Evolutionary conservation across 2,797 vertebrate genomes (phyloP).

Genomic region (Squalus acanthias): DNA sequence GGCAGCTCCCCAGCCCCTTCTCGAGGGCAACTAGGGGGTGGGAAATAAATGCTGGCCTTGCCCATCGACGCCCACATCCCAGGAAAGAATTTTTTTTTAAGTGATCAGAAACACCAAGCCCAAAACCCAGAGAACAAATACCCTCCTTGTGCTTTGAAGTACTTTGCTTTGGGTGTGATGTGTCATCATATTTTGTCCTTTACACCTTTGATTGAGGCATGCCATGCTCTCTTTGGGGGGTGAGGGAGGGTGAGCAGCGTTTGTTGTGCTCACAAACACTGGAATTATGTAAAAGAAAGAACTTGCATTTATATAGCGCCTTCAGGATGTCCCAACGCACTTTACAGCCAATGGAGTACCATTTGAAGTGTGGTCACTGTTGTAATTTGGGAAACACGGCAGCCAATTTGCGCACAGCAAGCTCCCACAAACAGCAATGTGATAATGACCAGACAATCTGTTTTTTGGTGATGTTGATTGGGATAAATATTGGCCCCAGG

Average conservation of each 20-base stretch:
- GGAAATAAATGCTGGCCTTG: no score
- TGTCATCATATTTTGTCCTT: not conserved
- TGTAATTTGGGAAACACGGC: not conserved
- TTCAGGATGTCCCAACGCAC: no score
- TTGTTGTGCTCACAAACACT: not conserved
- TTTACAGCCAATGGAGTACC: no score
- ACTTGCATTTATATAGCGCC: no score
- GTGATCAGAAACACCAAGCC: not conserved
- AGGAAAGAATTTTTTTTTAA: no score
- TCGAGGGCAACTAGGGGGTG: no score
- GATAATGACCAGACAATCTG: not conserved
- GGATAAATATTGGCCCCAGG: no score
- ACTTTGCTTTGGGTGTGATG: not conserved
- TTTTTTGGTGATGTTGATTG: no score
- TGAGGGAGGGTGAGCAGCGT: not conserved
- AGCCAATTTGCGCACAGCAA: not conserved
- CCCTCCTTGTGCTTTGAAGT: not conserved
- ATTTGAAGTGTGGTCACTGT: not conserved
- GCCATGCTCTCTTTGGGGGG: not conserved
- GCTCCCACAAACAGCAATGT: not conserved
- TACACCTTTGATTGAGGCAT: not conserved
- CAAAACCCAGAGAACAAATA: not conserved
- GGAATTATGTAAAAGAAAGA: not conserved
- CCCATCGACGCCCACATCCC: no score
- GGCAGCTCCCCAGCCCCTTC: no score